Evolutionary conservation across 1,140 invertebrate species (phyloP).

Genomic region (Atta texana): DNA sequence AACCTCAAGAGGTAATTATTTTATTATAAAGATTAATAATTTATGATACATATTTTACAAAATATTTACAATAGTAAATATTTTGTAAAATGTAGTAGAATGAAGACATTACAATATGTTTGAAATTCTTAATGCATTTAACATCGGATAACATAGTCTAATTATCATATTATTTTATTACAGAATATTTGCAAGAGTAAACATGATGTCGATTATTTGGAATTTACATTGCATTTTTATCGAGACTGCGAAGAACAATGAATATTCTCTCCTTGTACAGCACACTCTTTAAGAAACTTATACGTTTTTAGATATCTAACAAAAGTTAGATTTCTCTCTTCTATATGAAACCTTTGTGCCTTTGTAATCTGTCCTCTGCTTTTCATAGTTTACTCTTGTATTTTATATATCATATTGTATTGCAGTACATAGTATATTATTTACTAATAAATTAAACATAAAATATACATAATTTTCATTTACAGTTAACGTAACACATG

Average conservation of each 20-base stretch:
- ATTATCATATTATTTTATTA: conserved; percentile 56
- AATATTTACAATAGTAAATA: not conserved
- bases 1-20: conserved; percentile 81
- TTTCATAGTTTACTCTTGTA: conserved; percentile 59
- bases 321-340: conserved; percentile 35
- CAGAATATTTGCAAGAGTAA: conserved; percentile 84
- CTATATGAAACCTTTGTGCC: conserved; percentile 63
- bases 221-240: conserved; percentile 83
- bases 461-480: conserved; percentile 47
- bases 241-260: conserved; percentile 83
- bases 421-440: conserved; percentile 45
- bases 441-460: conserved; percentile 42
- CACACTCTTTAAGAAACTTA: conserved; percentile 9
- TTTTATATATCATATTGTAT: conserved; percentile 69
- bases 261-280: conserved; percentile 27
- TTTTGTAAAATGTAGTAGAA: not conserved
- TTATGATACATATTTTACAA: not conserved
- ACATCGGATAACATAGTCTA: not conserved
- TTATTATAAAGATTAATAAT: not conserved
- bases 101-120: not conserved
- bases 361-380: conserved; percentile 65
- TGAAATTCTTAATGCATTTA: not conserved
- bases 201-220: conserved; percentile 82
- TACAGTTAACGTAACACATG: conserved; percentile 22
- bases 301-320: conserved; percentile 38